Percentiles rank a stretch among this genome's conserved stretches.
Evolutionary conservation across 2,888 invertebrate genomes (phyloP).

Genomic region (Octodonta nipae): DNA sequence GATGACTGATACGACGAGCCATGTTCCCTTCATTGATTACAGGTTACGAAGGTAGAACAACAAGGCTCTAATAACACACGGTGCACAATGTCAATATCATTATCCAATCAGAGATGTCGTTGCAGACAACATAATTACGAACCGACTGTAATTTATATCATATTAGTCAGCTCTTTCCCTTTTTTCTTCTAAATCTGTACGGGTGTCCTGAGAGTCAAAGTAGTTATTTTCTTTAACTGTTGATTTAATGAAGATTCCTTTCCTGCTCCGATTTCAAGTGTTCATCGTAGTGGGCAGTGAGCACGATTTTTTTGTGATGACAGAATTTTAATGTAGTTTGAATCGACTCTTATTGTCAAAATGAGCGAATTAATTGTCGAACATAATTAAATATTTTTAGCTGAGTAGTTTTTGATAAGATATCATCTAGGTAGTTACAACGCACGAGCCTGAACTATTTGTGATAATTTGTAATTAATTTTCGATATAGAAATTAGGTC

Average conservation of each 20-base stretch:
- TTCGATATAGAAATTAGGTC: too few relatives aligned
- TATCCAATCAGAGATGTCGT: conserved; percentile 38
- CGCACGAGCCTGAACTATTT: too few relatives aligned
- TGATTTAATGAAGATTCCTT: conserved; percentile 29
- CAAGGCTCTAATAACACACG: conserved; percentile 33
- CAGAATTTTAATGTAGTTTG: too few relatives aligned
- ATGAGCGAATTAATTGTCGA: too few relatives aligned
- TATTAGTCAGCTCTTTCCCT: conserved; percentile 27
- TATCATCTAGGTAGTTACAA: too few relatives aligned
- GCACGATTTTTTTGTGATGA: too few relatives aligned
- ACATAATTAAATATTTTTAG: too few relatives aligned
- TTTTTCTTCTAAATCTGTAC: conserved; percentile 15
- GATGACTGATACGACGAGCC: conserved; percentile 21
- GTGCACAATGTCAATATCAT: conserved; percentile 37
- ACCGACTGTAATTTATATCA: conserved; percentile 34
- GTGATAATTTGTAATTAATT: too few relatives aligned
- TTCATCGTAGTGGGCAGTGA: too few relatives aligned
- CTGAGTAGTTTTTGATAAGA: too few relatives aligned
- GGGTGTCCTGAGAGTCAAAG: conserved; percentile 24
- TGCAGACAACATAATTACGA: conserved; percentile 35
- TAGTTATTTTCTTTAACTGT: conserved; percentile 27
- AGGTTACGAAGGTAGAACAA: conserved; percentile 26
- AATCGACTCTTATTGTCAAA: too few relatives aligned
- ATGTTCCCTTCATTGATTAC: conserved; percentile 25
- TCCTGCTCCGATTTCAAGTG: too few relatives aligned